Evolutionary conservation across 2,888 invertebrate species (phyloP), one percentile per base, ranked within the genome.

Genomic region (Stenurella melanura): DNA sequence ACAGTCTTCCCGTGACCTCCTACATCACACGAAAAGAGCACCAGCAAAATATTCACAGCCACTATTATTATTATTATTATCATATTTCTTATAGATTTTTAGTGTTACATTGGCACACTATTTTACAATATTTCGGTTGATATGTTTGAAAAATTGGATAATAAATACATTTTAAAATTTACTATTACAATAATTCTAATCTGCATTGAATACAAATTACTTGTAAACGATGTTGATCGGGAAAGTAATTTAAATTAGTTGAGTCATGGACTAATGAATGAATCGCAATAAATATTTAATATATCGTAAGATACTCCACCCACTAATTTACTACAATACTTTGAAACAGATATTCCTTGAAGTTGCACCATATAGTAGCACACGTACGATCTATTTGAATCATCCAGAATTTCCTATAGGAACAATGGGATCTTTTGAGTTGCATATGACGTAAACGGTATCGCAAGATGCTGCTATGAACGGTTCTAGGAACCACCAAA

Each of bases 221-320:
- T n/a, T n/a, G 21, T 26, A 26, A 3, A 3, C 21, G 4, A 26
- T 26, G 21, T 26, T 4, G 4, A 15, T 42, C 15, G 9, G 12
- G 15, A 42, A 42, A 64, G 12, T 12, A 30, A 61, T 64, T 38
- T n/a, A 38, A 38, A 26, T 38, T 38, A 15, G 64, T 3, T 64
- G 64, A 64, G 34, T 64, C 64, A 64, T 17, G 17, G n/a, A 0
- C 38, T 18, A 38, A 34, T 64, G 30, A 26, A 61, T 61, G 30
- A 30, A 17, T 34, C n/a, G 64, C 64, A 64, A 64, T 64, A n/a
- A 61, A 19, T 60, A 61, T 17, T 64, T 30, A 64, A 64, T 38
- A 19, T 18, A 57, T 57, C 18, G 18, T 17, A 57, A 18, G 19
- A 26, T 61, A 17, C 57, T 18, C 57, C 21, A 12, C 61, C 26